Evolutionary conservation across 2,113 vertebrate genomes (phyloP).

Genomic region (Falcunculus frontatus): DNA sequence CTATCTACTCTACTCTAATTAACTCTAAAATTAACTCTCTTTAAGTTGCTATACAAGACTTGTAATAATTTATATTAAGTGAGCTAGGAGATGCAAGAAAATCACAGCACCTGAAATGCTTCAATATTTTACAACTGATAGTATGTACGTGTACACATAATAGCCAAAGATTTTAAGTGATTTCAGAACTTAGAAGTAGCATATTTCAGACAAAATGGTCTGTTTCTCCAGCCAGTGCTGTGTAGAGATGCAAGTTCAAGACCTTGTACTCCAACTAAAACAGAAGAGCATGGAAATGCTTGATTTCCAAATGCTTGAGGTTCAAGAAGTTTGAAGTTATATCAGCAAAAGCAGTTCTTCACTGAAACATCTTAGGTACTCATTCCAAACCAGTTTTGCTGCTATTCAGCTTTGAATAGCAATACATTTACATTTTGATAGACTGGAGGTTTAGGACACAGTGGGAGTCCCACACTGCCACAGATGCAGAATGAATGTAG

Average conservation of each 20-base stretch:
- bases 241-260: background rate
- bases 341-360: background rate
- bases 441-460: background rate
- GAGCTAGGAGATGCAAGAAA: background rate
- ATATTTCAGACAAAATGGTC: background rate
- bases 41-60: background rate
- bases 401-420: background rate
- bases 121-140: background rate
- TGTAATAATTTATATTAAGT: background rate
- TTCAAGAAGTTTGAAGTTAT: background rate
- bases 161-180: background rate
- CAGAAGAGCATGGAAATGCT: background rate
- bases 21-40: no score
- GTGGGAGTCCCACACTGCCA: background rate
- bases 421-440: background rate
- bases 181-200: background rate
- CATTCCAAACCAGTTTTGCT: background rate
- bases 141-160: background rate
- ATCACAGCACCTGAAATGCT: background rate
- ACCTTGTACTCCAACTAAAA: background rate
- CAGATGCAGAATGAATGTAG: background rate
- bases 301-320: background rate
- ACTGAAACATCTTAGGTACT: background rate
- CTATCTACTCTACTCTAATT: no score
- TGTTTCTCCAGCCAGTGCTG: background rate